phyloP scores from a whole-genome alignment of 2,888 invertebrate species.

The Acleris laterana region DNA sequence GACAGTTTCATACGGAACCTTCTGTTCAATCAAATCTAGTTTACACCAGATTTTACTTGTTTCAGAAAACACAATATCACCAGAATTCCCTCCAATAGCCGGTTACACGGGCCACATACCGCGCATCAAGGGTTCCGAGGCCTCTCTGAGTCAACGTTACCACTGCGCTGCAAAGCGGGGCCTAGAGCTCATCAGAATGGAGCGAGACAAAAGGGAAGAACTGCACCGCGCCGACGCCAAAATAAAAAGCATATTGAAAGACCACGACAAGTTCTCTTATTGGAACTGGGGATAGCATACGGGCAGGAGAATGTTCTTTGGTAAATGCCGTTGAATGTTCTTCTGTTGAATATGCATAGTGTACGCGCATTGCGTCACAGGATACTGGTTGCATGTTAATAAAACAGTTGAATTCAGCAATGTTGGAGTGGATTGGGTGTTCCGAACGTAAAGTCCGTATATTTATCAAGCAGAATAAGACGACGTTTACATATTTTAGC shows the following conservation, averaged over 20 bases:
- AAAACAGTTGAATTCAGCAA: no score
- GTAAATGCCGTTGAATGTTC: conserved; percentile 75
- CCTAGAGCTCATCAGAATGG: conserved; percentile 83
- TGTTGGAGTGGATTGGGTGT: no score
- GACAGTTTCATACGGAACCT: no score
- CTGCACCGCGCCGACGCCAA: conserved; percentile 68
- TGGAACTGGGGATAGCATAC: conserved; percentile 84
- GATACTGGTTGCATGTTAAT: no score
- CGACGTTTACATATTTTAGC: no score
- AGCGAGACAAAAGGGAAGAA: conserved; percentile 78
- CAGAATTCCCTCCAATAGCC: conserved; percentile 88
- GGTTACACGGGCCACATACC: conserved; percentile 91
- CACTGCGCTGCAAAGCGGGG: conserved; percentile 87
- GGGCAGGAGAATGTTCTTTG: conserved; percentile 82
- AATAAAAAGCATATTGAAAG: conserved; percentile 69
- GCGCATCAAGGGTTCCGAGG: conserved; percentile 86
- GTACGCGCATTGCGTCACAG: no score
- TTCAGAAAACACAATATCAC: conserved; percentile 86
- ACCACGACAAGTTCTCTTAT: conserved; percentile 73
- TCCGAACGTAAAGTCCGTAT: no score
- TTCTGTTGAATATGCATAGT: conserved; percentile 52
- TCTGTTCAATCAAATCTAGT: not conserved
- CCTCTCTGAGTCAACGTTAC: conserved; percentile 87
- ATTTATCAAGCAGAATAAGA: no score
- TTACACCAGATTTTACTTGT: conserved; percentile 38